phyloP scores from a whole-genome alignment of 2,888 invertebrate species.

The Scaptomyza flava region DNA sequence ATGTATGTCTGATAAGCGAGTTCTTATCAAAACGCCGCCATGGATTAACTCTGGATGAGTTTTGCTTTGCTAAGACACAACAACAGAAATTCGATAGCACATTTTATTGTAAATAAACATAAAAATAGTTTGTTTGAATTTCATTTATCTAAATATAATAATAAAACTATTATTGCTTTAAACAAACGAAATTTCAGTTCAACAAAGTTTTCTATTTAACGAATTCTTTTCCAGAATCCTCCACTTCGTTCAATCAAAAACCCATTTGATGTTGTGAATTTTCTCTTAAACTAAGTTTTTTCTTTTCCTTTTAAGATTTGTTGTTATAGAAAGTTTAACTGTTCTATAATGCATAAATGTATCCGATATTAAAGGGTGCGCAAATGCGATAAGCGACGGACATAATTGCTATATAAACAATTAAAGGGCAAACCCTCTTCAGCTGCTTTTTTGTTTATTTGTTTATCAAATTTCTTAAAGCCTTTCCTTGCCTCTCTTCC shows the following conservation, averaged over 20 bases:
- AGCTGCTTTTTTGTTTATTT: slow-evolving; percentile 8
- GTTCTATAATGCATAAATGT: slow-evolving; percentile 5
- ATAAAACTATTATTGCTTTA: no score
- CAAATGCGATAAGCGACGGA: slow-evolving; percentile 46
- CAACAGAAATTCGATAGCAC: not conserved
- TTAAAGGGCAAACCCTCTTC: slow-evolving; percentile 36
- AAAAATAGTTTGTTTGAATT: no score
- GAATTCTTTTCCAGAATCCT: no score
- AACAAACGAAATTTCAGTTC: no score
- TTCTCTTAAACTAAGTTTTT: no score
- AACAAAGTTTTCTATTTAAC: no score
- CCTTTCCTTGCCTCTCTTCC: not conserved
- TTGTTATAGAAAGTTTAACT: no score
- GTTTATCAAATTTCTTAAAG: slow-evolving; percentile 33
- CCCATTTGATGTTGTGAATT: no score
- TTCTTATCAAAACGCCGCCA: slow-evolving; percentile 63
- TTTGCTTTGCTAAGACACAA: slow-evolving; percentile 44
- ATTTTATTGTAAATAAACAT: no score
- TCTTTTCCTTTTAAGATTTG: no score
- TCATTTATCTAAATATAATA: no score
- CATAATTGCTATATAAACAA: slow-evolving; percentile 58
- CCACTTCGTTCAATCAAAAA: no score
- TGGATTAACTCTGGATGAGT: slow-evolving; percentile 70
- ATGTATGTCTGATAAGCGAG: slow-evolving; percentile 52
- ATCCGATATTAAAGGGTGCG: slow-evolving; percentile 7